A percentile compares a stretch with the other conserved stretches of the same genome.
Conservation (phyloP, 2,888 invertebrate genomes). For the Caenorhabditis sp. region DNA sequence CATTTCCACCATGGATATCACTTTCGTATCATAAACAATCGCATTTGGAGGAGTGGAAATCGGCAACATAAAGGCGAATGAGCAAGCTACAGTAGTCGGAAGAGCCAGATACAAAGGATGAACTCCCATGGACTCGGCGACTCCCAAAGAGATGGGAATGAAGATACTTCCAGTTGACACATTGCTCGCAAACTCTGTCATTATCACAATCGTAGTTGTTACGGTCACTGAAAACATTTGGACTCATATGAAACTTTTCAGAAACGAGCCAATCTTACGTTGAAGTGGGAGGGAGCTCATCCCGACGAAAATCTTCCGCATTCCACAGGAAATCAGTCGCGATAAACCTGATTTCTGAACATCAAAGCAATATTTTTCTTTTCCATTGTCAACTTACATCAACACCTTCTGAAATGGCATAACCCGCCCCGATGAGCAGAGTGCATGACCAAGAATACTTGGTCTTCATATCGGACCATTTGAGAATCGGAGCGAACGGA, state of each 20-base stretch:
- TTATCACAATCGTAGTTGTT: constrained; percentile 66
- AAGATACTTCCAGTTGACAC: constrained; percentile 75
- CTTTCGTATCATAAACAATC: constrained; percentile 83
- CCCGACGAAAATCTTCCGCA: constrained; percentile 46
- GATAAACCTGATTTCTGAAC: constrained; percentile 67
- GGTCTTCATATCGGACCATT: constrained; percentile 68
- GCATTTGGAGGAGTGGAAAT: constrained; percentile 87
- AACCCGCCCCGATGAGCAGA: constrained; percentile 70
- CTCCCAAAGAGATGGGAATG: constrained; percentile 68
- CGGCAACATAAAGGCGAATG: constrained; percentile 85
- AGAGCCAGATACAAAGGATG: constrained; percentile 83
- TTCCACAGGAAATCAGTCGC: constrained; percentile 59
- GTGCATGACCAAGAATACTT: constrained; percentile 70
- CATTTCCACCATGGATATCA: constrained; percentile 74
- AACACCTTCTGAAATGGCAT: constrained; percentile 70
- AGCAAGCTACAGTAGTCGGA: constrained; percentile 83
- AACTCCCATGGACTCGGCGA: constrained; percentile 77
- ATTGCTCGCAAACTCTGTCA: constrained; percentile 74
- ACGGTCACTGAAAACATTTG: constrained; percentile 56
- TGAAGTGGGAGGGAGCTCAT: constrained; percentile 60
- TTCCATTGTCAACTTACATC: constrained; percentile 32
- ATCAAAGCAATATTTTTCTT: background rate
- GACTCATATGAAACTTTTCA: background rate
- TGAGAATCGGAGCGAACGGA: constrained; percentile 62
- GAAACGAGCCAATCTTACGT: constrained; percentile 1